Percentiles rank a stretch among this genome's conserved stretches.
phyloP scores from a whole-genome alignment of 1,140 invertebrate species.

The Lepidurus couesii region DNA sequence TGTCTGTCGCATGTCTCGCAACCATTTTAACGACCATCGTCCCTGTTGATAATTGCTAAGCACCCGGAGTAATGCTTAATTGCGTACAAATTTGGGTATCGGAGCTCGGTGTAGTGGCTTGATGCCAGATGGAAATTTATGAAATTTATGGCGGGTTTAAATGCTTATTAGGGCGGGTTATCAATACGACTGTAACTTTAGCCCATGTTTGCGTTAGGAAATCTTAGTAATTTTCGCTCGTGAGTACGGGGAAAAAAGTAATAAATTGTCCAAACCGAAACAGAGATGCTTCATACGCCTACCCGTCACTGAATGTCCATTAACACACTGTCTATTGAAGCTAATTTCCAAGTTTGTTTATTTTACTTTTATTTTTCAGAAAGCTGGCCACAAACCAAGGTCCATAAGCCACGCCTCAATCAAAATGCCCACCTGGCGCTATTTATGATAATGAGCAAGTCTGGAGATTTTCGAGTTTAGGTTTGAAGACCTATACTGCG shows the following conservation, averaged over 20 bases:
- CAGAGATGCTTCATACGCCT: neutral
- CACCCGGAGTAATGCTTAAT: conserved; percentile 9
- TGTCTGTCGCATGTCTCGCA: conserved; percentile 4
- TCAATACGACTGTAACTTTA: neutral
- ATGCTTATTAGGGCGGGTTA: conserved; percentile 18
- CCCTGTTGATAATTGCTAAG: neutral
- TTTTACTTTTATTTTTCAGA: neutral
- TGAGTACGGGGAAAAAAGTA: neutral
- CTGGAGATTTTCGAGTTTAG: neutral
- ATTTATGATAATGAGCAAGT: neutral
- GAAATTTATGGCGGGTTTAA: neutral
- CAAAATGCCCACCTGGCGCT: neutral
- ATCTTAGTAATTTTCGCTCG: neutral
- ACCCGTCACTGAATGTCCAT: neutral
- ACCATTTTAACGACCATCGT: neutral
- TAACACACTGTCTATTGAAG: neutral
- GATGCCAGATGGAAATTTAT: neutral
- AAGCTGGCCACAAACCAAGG: neutral
- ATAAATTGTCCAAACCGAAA: neutral
- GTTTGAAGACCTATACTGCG: neutral
- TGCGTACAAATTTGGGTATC: neutral
- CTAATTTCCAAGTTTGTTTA: neutral
- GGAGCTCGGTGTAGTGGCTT: neutral
- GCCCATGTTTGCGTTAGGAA: neutral
- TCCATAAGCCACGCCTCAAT: neutral